Conservation (phyloP, 2,888 invertebrate genomes). For the Trilocha varians region DNA sequence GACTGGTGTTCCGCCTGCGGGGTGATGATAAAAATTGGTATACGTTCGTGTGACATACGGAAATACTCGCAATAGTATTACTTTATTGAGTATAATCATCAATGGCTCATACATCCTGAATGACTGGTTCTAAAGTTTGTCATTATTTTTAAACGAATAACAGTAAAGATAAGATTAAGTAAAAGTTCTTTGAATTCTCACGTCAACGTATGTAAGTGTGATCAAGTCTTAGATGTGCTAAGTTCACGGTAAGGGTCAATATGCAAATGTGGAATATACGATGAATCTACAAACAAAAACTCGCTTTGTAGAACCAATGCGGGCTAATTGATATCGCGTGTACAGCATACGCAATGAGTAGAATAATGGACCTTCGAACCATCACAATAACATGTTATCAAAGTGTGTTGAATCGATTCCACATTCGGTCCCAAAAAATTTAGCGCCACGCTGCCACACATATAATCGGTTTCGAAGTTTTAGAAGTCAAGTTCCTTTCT, state of each 20-base stretch:
- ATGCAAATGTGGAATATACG: slow-evolving; percentile 17
- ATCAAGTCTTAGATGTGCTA: too few species aligned
- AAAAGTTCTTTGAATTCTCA: too few species aligned
- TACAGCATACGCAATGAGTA: slow-evolving; percentile 31
- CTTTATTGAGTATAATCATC: background rate
- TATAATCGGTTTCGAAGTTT: too few species aligned
- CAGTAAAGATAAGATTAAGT: too few species aligned
- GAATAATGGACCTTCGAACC: slow-evolving; percentile 30
- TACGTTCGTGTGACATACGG: background rate
- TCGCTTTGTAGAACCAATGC: slow-evolving; percentile 39
- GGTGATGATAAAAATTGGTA: background rate
- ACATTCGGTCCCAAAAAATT: background rate
- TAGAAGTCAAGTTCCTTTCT: too few species aligned
- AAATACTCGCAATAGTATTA: background rate
- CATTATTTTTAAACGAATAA: too few species aligned
- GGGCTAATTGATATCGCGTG: slow-evolving; percentile 48
- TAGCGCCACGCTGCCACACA: too few species aligned
- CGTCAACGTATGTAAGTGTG: too few species aligned
- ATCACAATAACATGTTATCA: slow-evolving; percentile 8
- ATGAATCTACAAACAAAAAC: slow-evolving; percentile 35
- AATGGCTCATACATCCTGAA: slow-evolving; percentile 5
- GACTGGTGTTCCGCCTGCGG: slow-evolving; percentile 7
- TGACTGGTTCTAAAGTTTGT: too few species aligned
- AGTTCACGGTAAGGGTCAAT: slow-evolving; percentile 24
- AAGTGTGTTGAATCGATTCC: background rate